Base-by-base conservation (phyloP, 2,797 vertebrate genomes). In the Fundulus diaphanus region DNA sequence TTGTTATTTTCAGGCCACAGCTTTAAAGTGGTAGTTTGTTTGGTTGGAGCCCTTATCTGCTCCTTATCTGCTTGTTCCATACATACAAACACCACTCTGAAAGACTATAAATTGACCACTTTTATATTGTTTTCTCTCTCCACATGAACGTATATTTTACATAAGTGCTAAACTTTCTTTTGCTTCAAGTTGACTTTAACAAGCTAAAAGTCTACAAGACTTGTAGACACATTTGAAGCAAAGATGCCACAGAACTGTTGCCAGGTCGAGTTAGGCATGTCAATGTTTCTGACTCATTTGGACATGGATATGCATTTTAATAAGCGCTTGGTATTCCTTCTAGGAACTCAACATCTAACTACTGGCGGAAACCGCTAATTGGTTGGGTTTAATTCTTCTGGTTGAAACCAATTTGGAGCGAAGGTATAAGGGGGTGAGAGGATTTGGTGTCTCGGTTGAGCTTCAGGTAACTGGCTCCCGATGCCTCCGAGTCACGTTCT, bases 361-460 rank as follows among this genome's bases (percentile, higher is more conserved):
- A 13, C 71, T 24, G 7, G 22, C 59, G 9, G 35, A 52, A 42
- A 1, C 1, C 15, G 8, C 9, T 74, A 3, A 71, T 61, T 35
- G 18, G 57, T 18, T 0, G 67, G 5, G 5, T 15, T 70, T 46
- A 13, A 15, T 15, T 48, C 33, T 15, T 16, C 27, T 67, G 1
- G 2, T 54, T 27, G 52, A 73, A 33, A 56, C 66, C 46, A 40
- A n/a, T 18, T 40, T 27, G 68, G 66, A 20, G 35, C 7, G 31
- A 7, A 0, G 52, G 11, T 63, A 46, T 56, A 3, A 57, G 29
- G 65, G n/a, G 66, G 33, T 51, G 67, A 40, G 44, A 71, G 52
- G 82, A 61, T 87, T 37, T 29, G 2, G 56, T 84, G 40, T 83
- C 73, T 51, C 35, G 1, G 72, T 44, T 66, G 59, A 82, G 78